These are phyloP conservation scores for Botrylloides violaceus DNA, from an alignment of 23 tunicate genomes.

Conservation along the genomic window DNA sequence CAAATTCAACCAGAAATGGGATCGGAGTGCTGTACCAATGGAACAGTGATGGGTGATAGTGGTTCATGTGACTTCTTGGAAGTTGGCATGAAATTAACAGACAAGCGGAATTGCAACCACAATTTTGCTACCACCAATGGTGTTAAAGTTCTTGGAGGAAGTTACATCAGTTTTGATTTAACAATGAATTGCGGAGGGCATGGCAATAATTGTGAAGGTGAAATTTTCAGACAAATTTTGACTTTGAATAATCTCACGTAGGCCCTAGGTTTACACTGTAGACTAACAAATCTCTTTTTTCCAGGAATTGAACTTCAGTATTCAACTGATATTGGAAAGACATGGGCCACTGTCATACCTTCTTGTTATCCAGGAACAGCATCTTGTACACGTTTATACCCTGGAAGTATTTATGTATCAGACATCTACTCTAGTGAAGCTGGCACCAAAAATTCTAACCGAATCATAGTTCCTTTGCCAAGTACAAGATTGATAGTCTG, in stretches of 20 bases:
- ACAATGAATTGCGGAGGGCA: slow-evolving; percentile 9
- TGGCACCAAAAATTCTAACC: slow-evolving; percentile 12
- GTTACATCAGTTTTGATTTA: slow-evolving; percentile 53
- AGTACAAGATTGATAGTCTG: slow-evolving; percentile 14
- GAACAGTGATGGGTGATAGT: too few species aligned
- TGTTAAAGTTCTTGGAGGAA: slow-evolving; percentile 38
- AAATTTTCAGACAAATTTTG: too few species aligned
- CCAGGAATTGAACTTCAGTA: slow-evolving; percentile 43
- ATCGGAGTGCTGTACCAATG: not conserved
- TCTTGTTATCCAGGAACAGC: slow-evolving; percentile 29
- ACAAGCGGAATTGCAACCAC: slow-evolving; percentile 32
- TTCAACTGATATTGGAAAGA: slow-evolving; percentile 61
- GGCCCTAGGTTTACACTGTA: too few species aligned
- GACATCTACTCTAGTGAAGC: slow-evolving; percentile 19
- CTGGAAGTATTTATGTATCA: slow-evolving; percentile 42
- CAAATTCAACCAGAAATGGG: slow-evolving; percentile 4
- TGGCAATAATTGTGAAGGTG: slow-evolving; percentile 12
- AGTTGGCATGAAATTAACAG: slow-evolving; percentile 24
- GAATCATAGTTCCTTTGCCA: slow-evolving; percentile 46
- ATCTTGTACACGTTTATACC: slow-evolving; percentile 14
- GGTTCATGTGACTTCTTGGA: slow-evolving; percentile 4
- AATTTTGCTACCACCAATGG: slow-evolving; percentile 54
- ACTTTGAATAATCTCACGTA: too few species aligned
- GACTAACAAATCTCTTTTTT: too few species aligned
- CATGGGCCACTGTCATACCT: slow-evolving; percentile 43